Evolutionary conservation across 2,888 invertebrate genomes (phyloP).

Genomic region (Plemyria rubiginata): DNA sequence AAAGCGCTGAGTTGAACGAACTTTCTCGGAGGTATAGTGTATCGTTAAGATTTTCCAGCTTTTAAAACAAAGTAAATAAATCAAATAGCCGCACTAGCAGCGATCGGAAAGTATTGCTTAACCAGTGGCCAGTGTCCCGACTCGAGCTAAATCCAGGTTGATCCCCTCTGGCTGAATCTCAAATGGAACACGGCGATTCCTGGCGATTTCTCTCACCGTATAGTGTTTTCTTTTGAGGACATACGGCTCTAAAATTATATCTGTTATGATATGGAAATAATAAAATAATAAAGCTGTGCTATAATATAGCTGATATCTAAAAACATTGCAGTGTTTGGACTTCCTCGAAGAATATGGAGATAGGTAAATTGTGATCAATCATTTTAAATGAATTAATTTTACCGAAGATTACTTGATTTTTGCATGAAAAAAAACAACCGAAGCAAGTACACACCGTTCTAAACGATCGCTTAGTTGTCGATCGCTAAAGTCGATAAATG

Average conservation of each 20-base stretch:
- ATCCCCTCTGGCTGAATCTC: constrained; percentile 40
- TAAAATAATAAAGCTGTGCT: too few relatives aligned
- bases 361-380: too few relatives aligned
- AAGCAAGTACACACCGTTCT: too few relatives aligned
- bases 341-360: too few relatives aligned
- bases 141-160: constrained; percentile 35
- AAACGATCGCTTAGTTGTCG: too few relatives aligned
- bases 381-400: too few relatives aligned
- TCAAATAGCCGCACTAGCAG: constrained; percentile 19
- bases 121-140: constrained; percentile 39
- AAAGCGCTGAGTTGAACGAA: background rate
- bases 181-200: constrained; percentile 45
- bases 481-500: too few relatives aligned
- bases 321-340: background rate
- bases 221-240: constrained; percentile 20
- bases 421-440: too few relatives aligned
- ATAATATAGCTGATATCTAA: too few relatives aligned
- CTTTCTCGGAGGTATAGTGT: background rate
- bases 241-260: constrained; percentile 8
- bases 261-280: too few relatives aligned
- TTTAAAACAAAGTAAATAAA: constrained; percentile 29
- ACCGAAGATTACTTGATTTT: too few relatives aligned
- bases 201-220: constrained; percentile 32
- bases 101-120: constrained; percentile 51
- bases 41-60: constrained; percentile 8